A percentile compares a stretch with the other conserved stretches of the same genome.
These are phyloP conservation scores for Schizothorax lantsangensis DNA, from an alignment of 2,797 vertebrate species.

Conservation along the genomic window DNA sequence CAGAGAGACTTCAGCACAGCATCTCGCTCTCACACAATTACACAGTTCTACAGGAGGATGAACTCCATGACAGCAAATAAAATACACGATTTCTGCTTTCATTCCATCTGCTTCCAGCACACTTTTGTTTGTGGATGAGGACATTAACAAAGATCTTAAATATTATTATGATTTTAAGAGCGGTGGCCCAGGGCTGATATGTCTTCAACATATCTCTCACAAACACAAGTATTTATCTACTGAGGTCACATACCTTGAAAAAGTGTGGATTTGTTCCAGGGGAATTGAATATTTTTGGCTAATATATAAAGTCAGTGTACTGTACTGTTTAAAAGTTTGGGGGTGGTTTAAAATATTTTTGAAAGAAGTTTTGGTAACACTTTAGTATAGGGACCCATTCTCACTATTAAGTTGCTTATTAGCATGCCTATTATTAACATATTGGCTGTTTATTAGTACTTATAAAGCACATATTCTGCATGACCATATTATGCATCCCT, in stretches of 20 bases:
- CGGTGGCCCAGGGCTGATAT: constrained; percentile 45
- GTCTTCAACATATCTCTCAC: constrained; percentile 39
- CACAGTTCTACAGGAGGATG: constrained; percentile 10
- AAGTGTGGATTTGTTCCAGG: not conserved
- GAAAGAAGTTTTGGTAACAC: not conserved
- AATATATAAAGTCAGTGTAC: not conserved
- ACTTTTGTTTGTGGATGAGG: not conserved
- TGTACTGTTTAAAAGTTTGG: not conserved
- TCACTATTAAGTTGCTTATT: not conserved
- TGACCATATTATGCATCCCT: not conserved
- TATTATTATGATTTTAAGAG: constrained; percentile 34
- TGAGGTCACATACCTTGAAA: constrained; percentile 10
- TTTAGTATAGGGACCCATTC: not conserved
- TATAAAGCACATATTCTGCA: too few species aligned
- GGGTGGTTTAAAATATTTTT: not conserved
- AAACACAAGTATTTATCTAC: constrained; percentile 21
- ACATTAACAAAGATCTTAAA: constrained; percentile 11
- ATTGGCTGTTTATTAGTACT: too few species aligned
- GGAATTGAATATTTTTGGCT: not conserved
- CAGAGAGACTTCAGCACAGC: not conserved
- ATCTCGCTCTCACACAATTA: not conserved
- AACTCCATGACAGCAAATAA: constrained; percentile 12
- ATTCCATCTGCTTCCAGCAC: not conserved
- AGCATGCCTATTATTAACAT: not conserved
- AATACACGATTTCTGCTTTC: constrained; percentile 1